Percentiles rank a stretch among this genome's conserved stretches.
These are phyloP conservation scores for Festucalex cinctus DNA, from an alignment of 2,113 vertebrate genomes.

Conservation along the genomic window DNA sequence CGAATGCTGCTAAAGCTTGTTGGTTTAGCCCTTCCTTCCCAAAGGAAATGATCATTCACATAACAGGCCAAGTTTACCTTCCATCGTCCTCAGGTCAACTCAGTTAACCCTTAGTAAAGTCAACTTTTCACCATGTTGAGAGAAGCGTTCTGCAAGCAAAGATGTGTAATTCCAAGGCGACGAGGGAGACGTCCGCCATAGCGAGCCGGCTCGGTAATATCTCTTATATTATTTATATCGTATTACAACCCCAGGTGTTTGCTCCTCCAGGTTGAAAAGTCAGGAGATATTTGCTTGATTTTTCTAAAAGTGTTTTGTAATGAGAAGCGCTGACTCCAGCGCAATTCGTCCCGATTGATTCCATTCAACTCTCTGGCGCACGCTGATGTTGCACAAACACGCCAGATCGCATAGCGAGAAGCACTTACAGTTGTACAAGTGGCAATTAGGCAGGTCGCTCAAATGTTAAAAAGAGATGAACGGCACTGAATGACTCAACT, in stretches of 20 bases:
- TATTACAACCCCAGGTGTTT: slow-evolving; percentile 1
- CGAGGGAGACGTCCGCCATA: neutral
- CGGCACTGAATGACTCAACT: neutral
- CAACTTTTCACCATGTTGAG: neutral
- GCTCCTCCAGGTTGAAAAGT: neutral
- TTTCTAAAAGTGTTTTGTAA: neutral
- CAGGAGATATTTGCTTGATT: slow-evolving; percentile 3
- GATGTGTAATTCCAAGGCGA: neutral
- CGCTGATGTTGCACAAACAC: slow-evolving; percentile 11
- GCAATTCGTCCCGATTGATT: neutral
- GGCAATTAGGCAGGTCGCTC: slow-evolving; percentile 5
- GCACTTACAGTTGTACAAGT: neutral
- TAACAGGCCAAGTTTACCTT: neutral
- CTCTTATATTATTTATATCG: neutral
- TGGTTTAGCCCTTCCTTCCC: neutral
- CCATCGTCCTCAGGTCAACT: neutral
- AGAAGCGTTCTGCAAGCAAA: neutral
- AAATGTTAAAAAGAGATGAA: neutral
- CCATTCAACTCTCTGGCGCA: neutral
- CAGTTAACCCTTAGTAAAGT: slow-evolving; percentile 5
- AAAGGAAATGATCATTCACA: neutral
- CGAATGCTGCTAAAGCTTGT: neutral
- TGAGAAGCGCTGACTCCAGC: neutral
- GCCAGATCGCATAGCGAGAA: slow-evolving; percentile 6
- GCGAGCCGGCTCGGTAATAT: slow-evolving; percentile 1